Percentiles rank a stretch among this genome's conserved stretches.
These are phyloP conservation scores for Pelosia muscerda DNA, from an alignment of 2,888 invertebrate genomes.

Conservation along the genomic window DNA sequence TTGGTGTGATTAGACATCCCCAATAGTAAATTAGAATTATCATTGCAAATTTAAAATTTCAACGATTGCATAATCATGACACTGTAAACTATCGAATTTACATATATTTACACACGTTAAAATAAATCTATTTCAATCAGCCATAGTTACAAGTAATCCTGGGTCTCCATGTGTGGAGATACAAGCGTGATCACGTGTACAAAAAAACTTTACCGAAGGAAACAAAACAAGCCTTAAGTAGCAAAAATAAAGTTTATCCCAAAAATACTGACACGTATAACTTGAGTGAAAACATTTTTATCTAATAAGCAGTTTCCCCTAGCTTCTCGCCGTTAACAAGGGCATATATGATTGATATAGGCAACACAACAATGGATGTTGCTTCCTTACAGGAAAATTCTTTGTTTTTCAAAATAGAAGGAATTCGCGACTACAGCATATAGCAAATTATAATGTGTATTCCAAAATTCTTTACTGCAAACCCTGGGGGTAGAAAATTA, in stretches of 20 bases:
- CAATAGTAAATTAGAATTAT: no score
- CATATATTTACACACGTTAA: no score
- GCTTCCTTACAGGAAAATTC: constrained; percentile 5
- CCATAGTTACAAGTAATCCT: no score
- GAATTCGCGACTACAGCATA: background rate
- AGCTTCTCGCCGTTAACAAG: constrained; percentile 13
- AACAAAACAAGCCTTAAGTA: background rate
- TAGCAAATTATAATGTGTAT: no score
- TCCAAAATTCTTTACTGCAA: background rate
- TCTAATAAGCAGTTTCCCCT: constrained; percentile 19
- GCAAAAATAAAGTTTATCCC: background rate
- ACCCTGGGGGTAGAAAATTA: background rate
- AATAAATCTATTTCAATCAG: no score
- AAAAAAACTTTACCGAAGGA: background rate
- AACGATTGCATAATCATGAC: no score
- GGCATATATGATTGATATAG: constrained; percentile 23
- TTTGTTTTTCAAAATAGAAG: background rate
- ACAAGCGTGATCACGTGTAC: background rate
- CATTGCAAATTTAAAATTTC: no score
- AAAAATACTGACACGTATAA: constrained; percentile 3
- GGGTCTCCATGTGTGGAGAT: background rate
- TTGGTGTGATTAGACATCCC: no score
- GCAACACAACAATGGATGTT: constrained; percentile 17
- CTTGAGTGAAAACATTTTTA: constrained; percentile 21
- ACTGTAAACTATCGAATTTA: no score